These are phyloP conservation scores for Miichthys miiuy DNA, from an alignment of 2,797 vertebrate species.

Conservation along the genomic window DNA sequence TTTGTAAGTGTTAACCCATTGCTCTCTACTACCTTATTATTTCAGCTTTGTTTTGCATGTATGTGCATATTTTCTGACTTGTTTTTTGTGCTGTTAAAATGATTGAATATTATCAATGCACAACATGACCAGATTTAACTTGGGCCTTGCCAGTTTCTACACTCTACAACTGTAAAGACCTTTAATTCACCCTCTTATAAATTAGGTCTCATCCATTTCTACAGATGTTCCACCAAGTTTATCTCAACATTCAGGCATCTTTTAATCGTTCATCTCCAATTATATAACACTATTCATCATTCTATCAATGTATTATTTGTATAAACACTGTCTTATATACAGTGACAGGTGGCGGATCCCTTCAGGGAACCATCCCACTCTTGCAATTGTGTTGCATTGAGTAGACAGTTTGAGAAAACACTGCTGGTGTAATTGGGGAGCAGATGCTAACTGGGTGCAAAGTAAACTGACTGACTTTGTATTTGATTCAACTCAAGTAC, in stretches of 20 bases:
- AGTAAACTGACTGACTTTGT: slow-evolving; percentile 42
- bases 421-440: slow-evolving; percentile 43
- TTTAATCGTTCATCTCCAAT: slow-evolving; percentile 54
- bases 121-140: slow-evolving; percentile 20
- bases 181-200: slow-evolving; percentile 1
- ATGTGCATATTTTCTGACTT: slow-evolving; percentile 44
- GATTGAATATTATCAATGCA: slow-evolving; percentile 25
- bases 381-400: slow-evolving; percentile 34
- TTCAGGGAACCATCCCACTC: slow-evolving; percentile 42
- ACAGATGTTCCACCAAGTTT: slow-evolving; percentile 33
- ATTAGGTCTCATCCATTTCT: slow-evolving; percentile 13
- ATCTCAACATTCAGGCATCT: slow-evolving; percentile 25
- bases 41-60: slow-evolving; percentile 44
- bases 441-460: slow-evolving; percentile 40
- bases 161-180: not conserved
- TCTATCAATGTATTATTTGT: slow-evolving; percentile 47
- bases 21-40: slow-evolving; percentile 38
- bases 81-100: slow-evolving; percentile 35
- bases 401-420: slow-evolving; percentile 39
- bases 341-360: slow-evolving; percentile 51
- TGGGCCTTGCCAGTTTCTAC: slow-evolving; percentile 1
- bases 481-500: slow-evolving; percentile 18
- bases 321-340: slow-evolving; percentile 34
- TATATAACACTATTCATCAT: slow-evolving; percentile 48
- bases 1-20: slow-evolving; percentile 48